Evolutionary conservation across 1,140 invertebrate genomes (phyloP).

Genomic region (Neotoxoptera formosana): DNA sequence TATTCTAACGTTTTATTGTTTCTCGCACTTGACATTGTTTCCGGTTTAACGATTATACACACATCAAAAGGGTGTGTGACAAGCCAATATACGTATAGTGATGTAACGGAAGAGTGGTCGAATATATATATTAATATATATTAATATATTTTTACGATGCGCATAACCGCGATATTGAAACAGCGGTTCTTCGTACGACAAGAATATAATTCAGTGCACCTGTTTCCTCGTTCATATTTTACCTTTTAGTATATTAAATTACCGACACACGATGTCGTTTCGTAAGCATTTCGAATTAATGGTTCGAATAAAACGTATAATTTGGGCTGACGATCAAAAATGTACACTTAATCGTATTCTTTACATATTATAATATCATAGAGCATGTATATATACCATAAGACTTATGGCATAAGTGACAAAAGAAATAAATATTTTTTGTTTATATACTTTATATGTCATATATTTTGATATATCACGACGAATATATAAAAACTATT

Average conservation of each 20-base stretch:
- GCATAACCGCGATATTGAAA: not conserved
- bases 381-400: too few relatives aligned
- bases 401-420: too few relatives aligned
- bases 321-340: not conserved
- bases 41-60: not conserved
- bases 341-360: not conserved
- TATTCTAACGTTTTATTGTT: not conserved
- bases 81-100: not conserved
- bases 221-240: not conserved
- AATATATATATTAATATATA: too few relatives aligned
- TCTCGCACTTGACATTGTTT: not conserved
- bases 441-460: not conserved
- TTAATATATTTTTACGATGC: too few relatives aligned
- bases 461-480: not conserved
- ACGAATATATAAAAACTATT: not conserved
- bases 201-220: not conserved
- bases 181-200: not conserved
- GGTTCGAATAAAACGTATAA: not conserved
- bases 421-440: not conserved
- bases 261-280: not conserved
- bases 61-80: not conserved
- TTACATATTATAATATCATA: not conserved
- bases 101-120: not conserved
- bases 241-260: not conserved
- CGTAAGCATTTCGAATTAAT: not conserved